phyloP scores from a whole-genome alignment of 2,888 invertebrate genomes.

The Cactoblastis cactorum region DNA sequence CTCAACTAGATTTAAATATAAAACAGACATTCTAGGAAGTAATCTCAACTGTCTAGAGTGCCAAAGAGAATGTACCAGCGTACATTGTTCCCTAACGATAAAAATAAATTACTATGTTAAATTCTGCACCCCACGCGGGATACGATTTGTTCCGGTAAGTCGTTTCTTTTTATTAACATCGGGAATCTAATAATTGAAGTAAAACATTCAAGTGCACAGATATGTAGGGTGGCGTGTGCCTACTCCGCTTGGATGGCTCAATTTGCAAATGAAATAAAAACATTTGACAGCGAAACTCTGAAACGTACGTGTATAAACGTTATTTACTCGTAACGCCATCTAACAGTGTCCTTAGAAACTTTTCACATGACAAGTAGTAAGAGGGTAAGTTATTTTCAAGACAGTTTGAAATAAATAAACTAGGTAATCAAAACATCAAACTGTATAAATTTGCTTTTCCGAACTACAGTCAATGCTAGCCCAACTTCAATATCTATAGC shows the following conservation, averaged over 20 bases:
- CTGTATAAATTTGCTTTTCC: too few species aligned
- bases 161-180: conserved; percentile 59
- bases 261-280: conserved; percentile 9
- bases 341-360: not conserved
- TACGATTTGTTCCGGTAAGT: conserved; percentile 61
- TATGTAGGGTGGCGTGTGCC: not conserved
- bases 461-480: not conserved
- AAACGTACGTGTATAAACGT: not conserved
- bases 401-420: not conserved
- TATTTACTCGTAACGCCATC: not conserved
- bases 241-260: not conserved
- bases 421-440: too few species aligned
- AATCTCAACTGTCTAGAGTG: not conserved
- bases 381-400: too few species aligned
- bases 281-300: not conserved
- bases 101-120: conserved; percentile 77
- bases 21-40: too few species aligned
- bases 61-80: not conserved
- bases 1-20: too few species aligned
- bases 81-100: conserved; percentile 46
- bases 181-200: conserved; percentile 43
- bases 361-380: not conserved
- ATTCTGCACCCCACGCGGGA: conserved; percentile 68
- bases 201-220: conserved; percentile 21
- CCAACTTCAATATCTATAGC: not conserved